These are phyloP conservation scores for Dimorphilus gyrociliatus DNA, from an alignment of 2,888 invertebrate species.

Conservation along the genomic window DNA sequence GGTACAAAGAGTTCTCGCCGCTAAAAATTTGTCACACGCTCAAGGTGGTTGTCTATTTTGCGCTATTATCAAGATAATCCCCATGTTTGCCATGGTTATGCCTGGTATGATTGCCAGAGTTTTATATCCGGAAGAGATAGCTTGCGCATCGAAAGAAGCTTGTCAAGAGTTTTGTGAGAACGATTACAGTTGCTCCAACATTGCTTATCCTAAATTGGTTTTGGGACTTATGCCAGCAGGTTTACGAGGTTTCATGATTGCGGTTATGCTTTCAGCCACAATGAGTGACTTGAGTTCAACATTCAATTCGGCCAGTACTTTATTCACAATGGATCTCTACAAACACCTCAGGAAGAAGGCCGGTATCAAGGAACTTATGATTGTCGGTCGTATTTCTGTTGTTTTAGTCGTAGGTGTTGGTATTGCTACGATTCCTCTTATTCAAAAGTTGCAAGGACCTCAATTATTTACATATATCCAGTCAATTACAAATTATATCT, in stretches of 20 bases:
- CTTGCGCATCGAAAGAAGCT: background rate
- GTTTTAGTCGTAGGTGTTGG: slow-evolving; percentile 26
- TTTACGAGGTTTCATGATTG: slow-evolving; percentile 14
- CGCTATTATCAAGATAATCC: slow-evolving; percentile 1
- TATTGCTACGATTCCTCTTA: slow-evolving; percentile 36
- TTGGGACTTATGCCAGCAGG: slow-evolving; percentile 8
- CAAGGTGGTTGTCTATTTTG: slow-evolving; percentile 3
- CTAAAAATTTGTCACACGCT: slow-evolving; percentile 1
- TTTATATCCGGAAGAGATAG: slow-evolving; percentile 1
- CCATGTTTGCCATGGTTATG: slow-evolving; percentile 1
- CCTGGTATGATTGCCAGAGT: slow-evolving; percentile 1
- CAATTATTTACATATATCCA: slow-evolving; percentile 35
- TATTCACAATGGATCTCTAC: slow-evolving; percentile 17
- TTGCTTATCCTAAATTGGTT: slow-evolving; percentile 4
- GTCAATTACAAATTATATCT: slow-evolving; percentile 26
- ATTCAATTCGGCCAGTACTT: slow-evolving; percentile 17
- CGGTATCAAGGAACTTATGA: slow-evolving; percentile 4
- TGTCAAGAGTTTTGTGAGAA: slow-evolving; percentile 2
- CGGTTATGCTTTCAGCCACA: slow-evolving; percentile 17
- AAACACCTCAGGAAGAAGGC: slow-evolving; percentile 5
- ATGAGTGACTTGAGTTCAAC: slow-evolving; percentile 18
- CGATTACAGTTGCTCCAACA: slow-evolving; percentile 2
- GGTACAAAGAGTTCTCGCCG: slow-evolving; percentile 3
- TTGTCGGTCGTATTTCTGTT: slow-evolving; percentile 20
- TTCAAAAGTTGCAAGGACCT: slow-evolving; percentile 30